These are phyloP conservation scores for Melanogrammus aeglefinus DNA, from an alignment of 2,797 vertebrate species.

Conservation along the genomic window DNA sequence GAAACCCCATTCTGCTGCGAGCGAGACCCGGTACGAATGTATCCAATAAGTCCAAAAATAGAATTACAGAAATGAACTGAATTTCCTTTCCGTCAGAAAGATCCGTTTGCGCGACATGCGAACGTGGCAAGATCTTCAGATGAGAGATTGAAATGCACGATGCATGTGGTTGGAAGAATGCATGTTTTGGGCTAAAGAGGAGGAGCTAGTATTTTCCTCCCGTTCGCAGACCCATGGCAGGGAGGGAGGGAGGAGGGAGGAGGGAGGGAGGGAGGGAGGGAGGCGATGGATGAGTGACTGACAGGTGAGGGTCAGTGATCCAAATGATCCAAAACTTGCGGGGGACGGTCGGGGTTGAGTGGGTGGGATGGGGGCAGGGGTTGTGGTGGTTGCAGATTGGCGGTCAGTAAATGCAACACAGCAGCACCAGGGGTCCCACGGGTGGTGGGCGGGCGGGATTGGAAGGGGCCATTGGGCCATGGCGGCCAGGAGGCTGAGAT, in stretches of 20 bases:
- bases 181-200: constrained; percentile 41
- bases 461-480: constrained; percentile 31
- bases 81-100: constrained; percentile 25
- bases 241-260: not conserved
- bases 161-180: constrained; percentile 13
- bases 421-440: constrained; percentile 37
- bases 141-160: constrained; percentile 39
- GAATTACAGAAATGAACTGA: constrained; percentile 37
- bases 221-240: not conserved
- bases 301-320: not conserved
- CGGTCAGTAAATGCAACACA: constrained; percentile 60
- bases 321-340: constrained; percentile 8
- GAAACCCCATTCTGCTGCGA: constrained; percentile 17
- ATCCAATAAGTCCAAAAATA: constrained; percentile 46
- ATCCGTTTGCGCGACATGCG: constrained; percentile 62
- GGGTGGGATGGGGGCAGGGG: not conserved
- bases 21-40: constrained; percentile 49
- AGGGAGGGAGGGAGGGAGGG: too few species aligned
- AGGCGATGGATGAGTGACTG: not conserved
- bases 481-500: constrained; percentile 55
- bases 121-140: constrained; percentile 49
- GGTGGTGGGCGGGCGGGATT: constrained; percentile 31
- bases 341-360: not conserved
- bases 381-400: constrained; percentile 44
- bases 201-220: constrained; percentile 25